A percentile compares a stretch with the other conserved stretches of the same genome.
phyloP scores from a whole-genome alignment of 2,888 invertebrate genomes.

The Latheticus oryzae region DNA sequence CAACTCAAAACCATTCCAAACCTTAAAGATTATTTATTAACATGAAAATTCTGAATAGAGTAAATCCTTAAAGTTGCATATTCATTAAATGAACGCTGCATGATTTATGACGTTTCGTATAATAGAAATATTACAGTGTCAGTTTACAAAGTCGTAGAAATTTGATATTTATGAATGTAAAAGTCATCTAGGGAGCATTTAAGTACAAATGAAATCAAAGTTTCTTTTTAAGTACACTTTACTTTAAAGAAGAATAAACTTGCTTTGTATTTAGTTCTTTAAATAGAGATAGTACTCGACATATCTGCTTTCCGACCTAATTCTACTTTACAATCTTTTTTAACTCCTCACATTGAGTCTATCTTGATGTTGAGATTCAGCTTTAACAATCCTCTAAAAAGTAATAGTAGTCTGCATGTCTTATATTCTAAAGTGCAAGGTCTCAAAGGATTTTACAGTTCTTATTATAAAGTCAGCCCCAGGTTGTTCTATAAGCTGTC shows the following conservation, averaged over 20 bases:
- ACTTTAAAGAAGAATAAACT: conserved; percentile 1
- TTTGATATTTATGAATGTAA: conserved; percentile 23
- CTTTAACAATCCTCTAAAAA: conserved; percentile 3
- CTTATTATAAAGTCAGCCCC: conserved; percentile 11
- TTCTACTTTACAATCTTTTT: background rate
- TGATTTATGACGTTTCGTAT: conserved; percentile 6
- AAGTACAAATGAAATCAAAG: conserved; percentile 19
- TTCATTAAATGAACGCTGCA: conserved; percentile 8
- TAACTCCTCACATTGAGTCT: background rate
- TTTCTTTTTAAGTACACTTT: background rate
- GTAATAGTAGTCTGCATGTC: conserved; percentile 5
- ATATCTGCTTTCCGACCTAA: conserved; percentile 3
- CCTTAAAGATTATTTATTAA: too few species aligned
- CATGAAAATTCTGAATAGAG: background rate
- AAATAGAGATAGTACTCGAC: conserved; percentile 1
- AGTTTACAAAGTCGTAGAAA: conserved; percentile 6
- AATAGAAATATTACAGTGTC: conserved; percentile 12
- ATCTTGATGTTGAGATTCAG: too few species aligned
- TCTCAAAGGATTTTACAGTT: conserved; percentile 10
- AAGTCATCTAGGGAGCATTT: conserved; percentile 8
- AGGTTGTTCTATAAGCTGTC: conserved; percentile 17
- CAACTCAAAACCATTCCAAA: too few species aligned
- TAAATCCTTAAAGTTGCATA: conserved; percentile 11
- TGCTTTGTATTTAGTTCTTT: conserved; percentile 2
- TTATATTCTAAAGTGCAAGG: too few species aligned